Conservation (phyloP, 2,797 vertebrate species). For the Anniella stebbinsi region DNA sequence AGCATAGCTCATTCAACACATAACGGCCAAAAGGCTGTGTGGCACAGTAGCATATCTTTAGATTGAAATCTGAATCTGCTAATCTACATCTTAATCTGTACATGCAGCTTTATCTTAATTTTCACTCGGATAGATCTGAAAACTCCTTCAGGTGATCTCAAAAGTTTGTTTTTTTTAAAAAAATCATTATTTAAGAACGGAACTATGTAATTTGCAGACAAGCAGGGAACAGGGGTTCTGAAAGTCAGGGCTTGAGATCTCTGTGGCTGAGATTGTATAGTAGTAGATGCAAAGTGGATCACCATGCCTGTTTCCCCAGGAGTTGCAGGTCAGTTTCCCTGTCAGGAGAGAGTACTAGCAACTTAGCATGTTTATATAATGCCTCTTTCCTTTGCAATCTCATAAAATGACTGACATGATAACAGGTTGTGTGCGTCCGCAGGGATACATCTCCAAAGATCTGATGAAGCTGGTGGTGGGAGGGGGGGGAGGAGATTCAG, state of each 20-base stretch:
- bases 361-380: not conserved
- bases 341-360: not conserved
- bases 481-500: too few relatives aligned
- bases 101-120: conserved; percentile 26
- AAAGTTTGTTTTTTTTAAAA: not conserved
- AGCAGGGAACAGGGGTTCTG: not conserved
- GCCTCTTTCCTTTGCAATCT: not conserved
- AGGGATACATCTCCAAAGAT: too few relatives aligned
- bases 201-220: not conserved
- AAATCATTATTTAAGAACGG: not conserved
- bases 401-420: not conserved
- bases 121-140: not conserved
- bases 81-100: conserved; percentile 39
- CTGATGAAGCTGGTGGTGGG: too few relatives aligned
- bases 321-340: not conserved
- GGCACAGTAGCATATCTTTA: not conserved
- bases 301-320: too few relatives aligned
- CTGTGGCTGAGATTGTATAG: not conserved
- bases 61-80: conserved; percentile 10
- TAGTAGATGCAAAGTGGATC: not conserved
- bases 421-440: not conserved
- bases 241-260: not conserved
- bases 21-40: not conserved
- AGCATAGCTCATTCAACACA: not conserved
- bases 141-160: not conserved